A percentile compares a stretch with the other conserved stretches of the same genome.
These are phyloP conservation scores for Peromyscus maniculatus DNA, from an alignment of 2,113 vertebrate species.

Conservation along the genomic window DNA sequence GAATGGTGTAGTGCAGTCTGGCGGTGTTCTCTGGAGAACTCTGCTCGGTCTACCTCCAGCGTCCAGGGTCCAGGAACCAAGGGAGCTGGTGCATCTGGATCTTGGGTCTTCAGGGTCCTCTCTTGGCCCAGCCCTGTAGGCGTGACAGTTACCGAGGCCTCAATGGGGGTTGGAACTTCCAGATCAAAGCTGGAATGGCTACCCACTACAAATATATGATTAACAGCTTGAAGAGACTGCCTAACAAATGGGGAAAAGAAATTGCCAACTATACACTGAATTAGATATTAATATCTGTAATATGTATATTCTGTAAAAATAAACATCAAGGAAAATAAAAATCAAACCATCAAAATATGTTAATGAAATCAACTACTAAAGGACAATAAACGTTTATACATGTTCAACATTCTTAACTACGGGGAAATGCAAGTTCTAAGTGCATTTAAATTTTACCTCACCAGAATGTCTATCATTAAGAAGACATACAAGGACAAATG, in stretches of 20 bases:
- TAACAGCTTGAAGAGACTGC: not conserved
- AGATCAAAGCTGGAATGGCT: too few species aligned
- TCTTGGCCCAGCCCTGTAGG: too few species aligned
- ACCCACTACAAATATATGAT: not conserved
- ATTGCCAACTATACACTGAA: not conserved
- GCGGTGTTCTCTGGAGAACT: too few species aligned
- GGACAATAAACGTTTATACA: not conserved
- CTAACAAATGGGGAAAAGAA: not conserved
- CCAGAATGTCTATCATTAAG: not conserved
- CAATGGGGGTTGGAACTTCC: too few species aligned
- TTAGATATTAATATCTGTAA: not conserved
- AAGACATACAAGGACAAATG: not conserved
- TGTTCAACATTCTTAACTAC: not conserved
- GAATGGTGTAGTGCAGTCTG: too few species aligned
- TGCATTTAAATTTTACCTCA: not conserved
- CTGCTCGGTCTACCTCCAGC: too few species aligned
- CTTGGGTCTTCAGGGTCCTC: too few species aligned
- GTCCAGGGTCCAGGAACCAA: too few species aligned
- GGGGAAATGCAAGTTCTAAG: not conserved
- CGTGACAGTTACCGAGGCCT: too few species aligned
- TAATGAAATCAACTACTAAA: not conserved
- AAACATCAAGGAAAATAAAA: not conserved
- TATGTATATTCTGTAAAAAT: too few species aligned
- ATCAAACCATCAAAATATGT: not conserved
- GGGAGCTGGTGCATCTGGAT: too few species aligned